Conservation (phyloP, 2,113 vertebrate genomes). For the Chinchilla lanigera region DNA sequence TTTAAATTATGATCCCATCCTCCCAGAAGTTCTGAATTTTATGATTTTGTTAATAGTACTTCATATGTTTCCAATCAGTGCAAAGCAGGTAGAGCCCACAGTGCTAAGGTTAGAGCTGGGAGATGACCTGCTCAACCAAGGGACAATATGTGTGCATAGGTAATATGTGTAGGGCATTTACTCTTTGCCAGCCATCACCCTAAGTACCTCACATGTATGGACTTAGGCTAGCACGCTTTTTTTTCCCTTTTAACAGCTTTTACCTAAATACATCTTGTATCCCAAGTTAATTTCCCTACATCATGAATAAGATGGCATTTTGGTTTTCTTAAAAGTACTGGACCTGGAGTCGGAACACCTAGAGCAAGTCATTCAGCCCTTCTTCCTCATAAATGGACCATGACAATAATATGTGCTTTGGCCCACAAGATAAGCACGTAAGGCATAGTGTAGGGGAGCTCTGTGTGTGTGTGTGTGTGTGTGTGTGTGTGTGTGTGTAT, state of each 20-base stretch:
- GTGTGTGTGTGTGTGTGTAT: background rate
- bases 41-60: conserved; percentile 26
- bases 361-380: conserved; percentile 10
- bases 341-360: background rate
- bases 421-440: background rate
- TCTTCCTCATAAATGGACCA: conserved; percentile 15
- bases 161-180: background rate
- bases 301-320: background rate
- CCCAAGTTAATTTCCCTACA: conserved; percentile 15
- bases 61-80: background rate
- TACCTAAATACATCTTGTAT: background rate
- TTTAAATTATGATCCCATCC: conserved; percentile 25
- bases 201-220: background rate
- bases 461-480: background rate
- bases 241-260: conserved; percentile 1
- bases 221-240: background rate
- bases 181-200: background rate
- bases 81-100: background rate
- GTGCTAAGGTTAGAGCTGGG: background rate
- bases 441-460: background rate
- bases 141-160: background rate
- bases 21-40: background rate
- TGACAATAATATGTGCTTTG: background rate
- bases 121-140: background rate
- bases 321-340: background rate